Evolutionary conservation across 1,140 invertebrate species (phyloP), one percentile per base, ranked within the genome.

Genomic region (Drosophila ananassae): DNA sequence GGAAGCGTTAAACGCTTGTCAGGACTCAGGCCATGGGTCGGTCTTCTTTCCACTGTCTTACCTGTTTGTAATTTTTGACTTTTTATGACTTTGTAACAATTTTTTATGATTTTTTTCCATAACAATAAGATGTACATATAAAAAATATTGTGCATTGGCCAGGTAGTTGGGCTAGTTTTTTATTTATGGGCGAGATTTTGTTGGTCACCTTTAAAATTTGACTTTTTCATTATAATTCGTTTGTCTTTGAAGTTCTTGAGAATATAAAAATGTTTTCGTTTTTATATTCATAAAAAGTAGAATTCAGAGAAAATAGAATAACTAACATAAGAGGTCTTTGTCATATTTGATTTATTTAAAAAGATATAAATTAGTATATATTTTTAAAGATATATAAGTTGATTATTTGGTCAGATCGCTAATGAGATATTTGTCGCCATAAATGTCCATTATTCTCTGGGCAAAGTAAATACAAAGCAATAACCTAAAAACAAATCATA

Each of bases 31-130:
- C 54, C 57, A 17, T n/a, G 34, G 10, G 12, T 37, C 12, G 34
- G 34, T 37, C 3, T 37, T 37, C 34, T 37, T 30, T 41, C 37
- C 44, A 50, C n/a, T 25, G 46, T 57, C 41, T 64, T 79, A 72
- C 60, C 54, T 79, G 75, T 64, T 25, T 79, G 54, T 71, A 72
- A 58, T 52, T 74, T 73, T 67, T 71, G 79, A 82, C 79, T 89
- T 87, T 85, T 87, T 87, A 87, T 75, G 82, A 89, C 82, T 87
- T 87, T 87, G 82, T 87, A 87, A 87, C 82, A 76, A 82, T 87
- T 87, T 87, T 85, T 85, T 85, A 85, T 87, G 83, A 82, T 81
- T 71, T 80, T 59, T 48, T 50, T 66, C 47, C 75, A 84, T 72
- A 79, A 83, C 62, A 76, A 61, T 44, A 13, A 74, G 58, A 71